phyloP scores from a whole-genome alignment of 2,113 vertebrate species.

The Apeltes quadracus region DNA sequence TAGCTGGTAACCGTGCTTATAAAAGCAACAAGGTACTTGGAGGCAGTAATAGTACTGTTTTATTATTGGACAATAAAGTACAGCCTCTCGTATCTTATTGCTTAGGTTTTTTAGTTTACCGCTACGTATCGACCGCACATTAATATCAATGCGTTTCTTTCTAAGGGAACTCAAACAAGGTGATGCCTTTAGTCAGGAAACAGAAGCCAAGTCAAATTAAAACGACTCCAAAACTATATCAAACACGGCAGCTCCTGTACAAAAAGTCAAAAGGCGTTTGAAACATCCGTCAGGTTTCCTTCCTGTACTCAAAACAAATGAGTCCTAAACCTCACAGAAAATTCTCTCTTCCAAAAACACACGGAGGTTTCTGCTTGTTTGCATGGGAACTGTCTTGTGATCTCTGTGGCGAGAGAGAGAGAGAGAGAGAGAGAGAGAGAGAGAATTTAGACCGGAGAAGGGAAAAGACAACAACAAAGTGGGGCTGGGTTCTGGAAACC shows the following conservation, averaged over 20 bases:
- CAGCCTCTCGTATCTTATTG: too few relatives aligned
- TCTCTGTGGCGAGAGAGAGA: background rate
- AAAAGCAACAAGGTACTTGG: too few relatives aligned
- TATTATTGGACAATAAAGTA: too few relatives aligned
- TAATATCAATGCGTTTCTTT: background rate
- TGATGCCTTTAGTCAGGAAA: background rate
- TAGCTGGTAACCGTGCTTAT: too few relatives aligned
- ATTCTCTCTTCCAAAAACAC: background rate
- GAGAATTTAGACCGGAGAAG: slow-evolving; percentile 31
- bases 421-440: slow-evolving; percentile 9
- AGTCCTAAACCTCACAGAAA: background rate
- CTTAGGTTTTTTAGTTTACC: too few relatives aligned
- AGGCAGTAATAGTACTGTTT: too few relatives aligned
- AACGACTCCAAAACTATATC: background rate
- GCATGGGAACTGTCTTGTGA: slow-evolving; percentile 32
- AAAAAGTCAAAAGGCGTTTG: background rate
- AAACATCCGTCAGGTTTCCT: background rate
- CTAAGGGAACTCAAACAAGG: background rate
- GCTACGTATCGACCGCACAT: background rate
- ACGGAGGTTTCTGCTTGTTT: background rate
- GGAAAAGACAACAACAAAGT: slow-evolving; percentile 18
- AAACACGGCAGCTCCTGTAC: too few relatives aligned
- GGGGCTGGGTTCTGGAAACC: slow-evolving; percentile 44
- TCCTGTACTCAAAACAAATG: background rate
- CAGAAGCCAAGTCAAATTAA: too few relatives aligned